These are phyloP conservation scores for Neria commutata DNA, from an alignment of 2,888 invertebrate genomes.

Conservation along the genomic window DNA sequence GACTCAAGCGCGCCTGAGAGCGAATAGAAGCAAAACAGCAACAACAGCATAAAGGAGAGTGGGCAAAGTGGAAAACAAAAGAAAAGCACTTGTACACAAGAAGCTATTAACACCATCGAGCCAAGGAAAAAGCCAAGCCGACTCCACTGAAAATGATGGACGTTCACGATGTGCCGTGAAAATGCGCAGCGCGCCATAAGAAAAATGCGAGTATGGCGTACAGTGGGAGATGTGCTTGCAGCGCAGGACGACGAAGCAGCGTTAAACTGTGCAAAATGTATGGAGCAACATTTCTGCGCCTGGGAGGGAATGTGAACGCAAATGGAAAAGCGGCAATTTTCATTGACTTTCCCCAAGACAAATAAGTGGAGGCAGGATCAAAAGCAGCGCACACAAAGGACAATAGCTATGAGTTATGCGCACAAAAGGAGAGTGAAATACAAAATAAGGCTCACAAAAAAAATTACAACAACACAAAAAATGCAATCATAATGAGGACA, in stretches of 20 bases:
- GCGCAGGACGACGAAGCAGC: background rate
- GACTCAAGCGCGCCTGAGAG: too few species aligned
- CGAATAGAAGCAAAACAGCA: constrained; percentile 7
- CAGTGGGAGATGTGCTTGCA: background rate
- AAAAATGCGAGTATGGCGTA: background rate
- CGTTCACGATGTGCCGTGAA: constrained; percentile 30
- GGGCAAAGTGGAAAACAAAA: constrained; percentile 3
- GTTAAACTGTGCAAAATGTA: background rate
- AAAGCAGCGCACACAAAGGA: constrained; percentile 49
- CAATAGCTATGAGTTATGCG: constrained; percentile 45
- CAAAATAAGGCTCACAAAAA: too few species aligned
- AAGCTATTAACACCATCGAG: constrained; percentile 47
- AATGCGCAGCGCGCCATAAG: constrained; percentile 18
- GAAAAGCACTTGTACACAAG: constrained; percentile 27
- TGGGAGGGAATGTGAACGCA: constrained; percentile 9
- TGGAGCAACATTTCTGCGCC: constrained; percentile 1
- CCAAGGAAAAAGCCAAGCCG: constrained; percentile 4
- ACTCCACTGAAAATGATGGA: constrained; percentile 29
- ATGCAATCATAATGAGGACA: constrained; percentile 19
- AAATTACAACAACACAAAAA: too few species aligned
- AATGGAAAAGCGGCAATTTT: constrained; percentile 49
- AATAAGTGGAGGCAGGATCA: constrained; percentile 58
- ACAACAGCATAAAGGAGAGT: constrained; percentile 44
- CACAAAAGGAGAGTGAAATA: too few species aligned
- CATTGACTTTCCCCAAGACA: constrained; percentile 56